phyloP scores from a whole-genome alignment of 2,888 invertebrate genomes.

The Eurytoma adleriae region DNA sequence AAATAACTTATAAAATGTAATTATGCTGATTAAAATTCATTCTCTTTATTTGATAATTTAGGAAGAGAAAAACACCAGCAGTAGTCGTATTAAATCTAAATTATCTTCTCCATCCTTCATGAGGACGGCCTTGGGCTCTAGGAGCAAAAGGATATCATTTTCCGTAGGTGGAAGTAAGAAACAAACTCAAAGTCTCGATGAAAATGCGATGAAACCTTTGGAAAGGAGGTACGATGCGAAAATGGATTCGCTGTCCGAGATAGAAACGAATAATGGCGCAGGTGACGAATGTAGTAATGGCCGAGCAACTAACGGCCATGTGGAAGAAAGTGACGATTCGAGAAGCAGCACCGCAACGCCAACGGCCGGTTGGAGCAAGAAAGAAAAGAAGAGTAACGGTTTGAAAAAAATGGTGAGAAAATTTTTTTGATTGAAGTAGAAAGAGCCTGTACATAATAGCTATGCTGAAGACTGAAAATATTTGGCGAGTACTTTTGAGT shows the following conservation, averaged over 20 bases:
- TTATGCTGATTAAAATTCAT: too few relatives aligned
- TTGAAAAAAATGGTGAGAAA: conserved; percentile 88
- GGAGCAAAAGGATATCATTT: conserved; percentile 70
- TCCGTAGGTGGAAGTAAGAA: conserved; percentile 48
- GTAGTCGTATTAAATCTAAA: conserved; percentile 9
- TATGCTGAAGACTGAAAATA: conserved; percentile 54
- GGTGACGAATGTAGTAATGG: conserved; percentile 62
- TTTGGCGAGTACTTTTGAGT: conserved; percentile 46
- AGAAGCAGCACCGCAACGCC: conserved; percentile 65
- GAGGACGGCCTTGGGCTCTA: conserved; percentile 75
- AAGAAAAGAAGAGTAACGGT: conserved; percentile 82
- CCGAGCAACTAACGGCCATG: conserved; percentile 58
- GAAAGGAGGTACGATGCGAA: conserved; percentile 31
- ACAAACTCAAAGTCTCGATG: conserved; percentile 26
- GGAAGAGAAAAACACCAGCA: conserved; percentile 34
- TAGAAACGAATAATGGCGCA: conserved; percentile 11
- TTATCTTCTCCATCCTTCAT: conserved; percentile 74
- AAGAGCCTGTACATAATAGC: conserved; percentile 52
- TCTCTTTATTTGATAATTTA: not conserved
- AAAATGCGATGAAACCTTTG: not conserved
- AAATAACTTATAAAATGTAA: not conserved
- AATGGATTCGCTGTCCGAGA: conserved; percentile 29
- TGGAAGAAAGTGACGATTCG: conserved; percentile 69
- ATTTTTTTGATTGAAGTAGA: conserved; percentile 82
- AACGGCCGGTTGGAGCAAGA: conserved; percentile 71